A percentile compares a stretch with the other conserved stretches of the same genome.
Evolutionary conservation across 2,888 invertebrate genomes (phyloP).

Genomic region (Xestoiulus laeticollis): DNA sequence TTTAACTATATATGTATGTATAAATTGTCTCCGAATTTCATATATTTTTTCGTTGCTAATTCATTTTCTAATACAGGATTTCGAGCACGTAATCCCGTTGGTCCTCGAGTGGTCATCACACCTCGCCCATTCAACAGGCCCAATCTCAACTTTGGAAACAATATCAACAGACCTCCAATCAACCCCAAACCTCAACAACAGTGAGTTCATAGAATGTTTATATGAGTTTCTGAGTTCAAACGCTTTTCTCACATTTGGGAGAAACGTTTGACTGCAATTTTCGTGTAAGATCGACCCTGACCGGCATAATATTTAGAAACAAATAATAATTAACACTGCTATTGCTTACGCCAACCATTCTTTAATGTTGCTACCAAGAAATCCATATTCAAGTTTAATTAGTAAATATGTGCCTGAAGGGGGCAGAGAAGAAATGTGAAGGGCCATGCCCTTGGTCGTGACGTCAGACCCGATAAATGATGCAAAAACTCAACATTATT

Average conservation of each 20-base stretch:
- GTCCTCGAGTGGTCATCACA: conserved; percentile 18
- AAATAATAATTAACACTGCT: background rate
- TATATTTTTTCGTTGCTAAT: background rate
- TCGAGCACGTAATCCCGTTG: conserved; percentile 1
- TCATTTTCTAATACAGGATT: background rate
- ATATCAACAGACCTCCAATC: background rate
- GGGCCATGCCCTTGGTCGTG: conserved; percentile 3
- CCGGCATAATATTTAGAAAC: conserved; percentile 20
- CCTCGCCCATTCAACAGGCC: background rate
- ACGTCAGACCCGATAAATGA: conserved; percentile 25
- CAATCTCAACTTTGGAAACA: background rate
- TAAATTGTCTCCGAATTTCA: background rate
- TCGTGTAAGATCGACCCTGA: background rate
- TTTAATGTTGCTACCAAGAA: background rate
- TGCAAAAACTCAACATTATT: conserved; percentile 15
- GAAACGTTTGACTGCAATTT: background rate
- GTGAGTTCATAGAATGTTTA: background rate
- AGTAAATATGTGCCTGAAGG: background rate
- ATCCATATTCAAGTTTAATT: conserved; percentile 4
- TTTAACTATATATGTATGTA: background rate
- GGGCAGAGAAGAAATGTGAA: background rate
- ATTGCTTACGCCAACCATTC: conserved; percentile 12
- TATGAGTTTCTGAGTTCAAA: background rate
- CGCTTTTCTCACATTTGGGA: background rate
- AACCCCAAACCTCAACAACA: background rate